Base-by-base conservation (phyloP, 1,140 invertebrate species). In the Acromyrmex echinatior region DNA sequence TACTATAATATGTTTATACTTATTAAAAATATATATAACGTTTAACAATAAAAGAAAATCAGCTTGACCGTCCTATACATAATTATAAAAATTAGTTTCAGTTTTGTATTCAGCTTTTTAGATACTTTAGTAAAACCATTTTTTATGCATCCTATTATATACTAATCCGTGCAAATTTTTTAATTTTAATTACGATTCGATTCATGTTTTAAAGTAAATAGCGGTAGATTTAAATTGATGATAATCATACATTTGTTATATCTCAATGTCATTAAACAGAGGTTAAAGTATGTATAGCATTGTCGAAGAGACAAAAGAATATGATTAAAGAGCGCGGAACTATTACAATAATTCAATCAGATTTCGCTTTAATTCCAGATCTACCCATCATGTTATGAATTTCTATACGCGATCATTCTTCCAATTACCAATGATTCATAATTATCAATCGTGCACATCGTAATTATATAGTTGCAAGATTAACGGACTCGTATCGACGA, bases 381-480 rank as follows among this genome's bases (percentile, higher is more conserved):
- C 39, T 45, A 76, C 1, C 21, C 14, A 60, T 25, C 21, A 45
- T 10, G 1, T 65, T 62, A 79, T 25, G 10, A 28, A 79, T 79
- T 65, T 25, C 35, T 63, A 21, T 28, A 45, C 10, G 5, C 39
- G 56, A 78, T 79, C 0, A 78, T 78, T 78, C 76, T 51, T 79
- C 9, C 39, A 58, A 25, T 25, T 65, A 65, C 16, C 45, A 4
- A 51, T n/a, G 6, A 35, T 16, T 63, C 3, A 21, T 56, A 39
- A 81, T 16, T 70, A 81, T 71, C 31, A 58, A 81, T 71, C 3
- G 39, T 31, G 49, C 7, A 58, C 31, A 53, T 35, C 7, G 35
- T 74, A 82, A 82, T 73, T 74, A 74, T 62, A 74, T 18, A 53
- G 51, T 25, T 39, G 16, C 16, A 51, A 31, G n/a, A 84, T 74